Base-by-base conservation (phyloP, 1,140 invertebrate genomes). In the Brachionus angularis region DNA sequence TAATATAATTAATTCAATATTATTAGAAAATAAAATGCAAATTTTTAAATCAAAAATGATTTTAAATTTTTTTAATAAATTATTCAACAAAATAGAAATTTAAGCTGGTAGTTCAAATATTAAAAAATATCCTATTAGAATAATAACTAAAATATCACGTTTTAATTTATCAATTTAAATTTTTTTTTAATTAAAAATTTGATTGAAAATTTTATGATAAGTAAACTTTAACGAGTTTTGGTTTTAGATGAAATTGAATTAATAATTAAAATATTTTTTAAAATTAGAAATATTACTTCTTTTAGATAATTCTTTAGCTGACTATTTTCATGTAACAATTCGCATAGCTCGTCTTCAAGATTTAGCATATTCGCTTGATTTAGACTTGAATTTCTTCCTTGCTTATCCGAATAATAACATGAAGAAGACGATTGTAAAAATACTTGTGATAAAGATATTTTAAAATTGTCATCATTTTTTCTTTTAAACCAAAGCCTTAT, bases 271-370 rank as follows among this genome's bases (percentile, higher is more conserved):
- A n/a, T n/a, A n/a, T n/a, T n/a, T n/a, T n/a, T n/a, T n/a, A 34
- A 18, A 34, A 21, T 1, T 21, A 18, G 8, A 27, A 27, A 8
- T 12, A 18, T 27, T 50, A 67, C 62, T 36, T 67, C 42, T 50
- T 67, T 67, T n/a, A 67, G 29, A 47, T 47, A 67, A n/a, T 46
- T 50, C 29, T 67, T 67, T 14, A 67, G 62, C 33, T 67, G 62
- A 31, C 47, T 67, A 34, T 67, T 67, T 67, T 67, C 62, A 16
- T 67, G 62, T 21, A 67, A 47, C 23, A 67, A 33, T 23, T 67
- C 62, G 29, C 62, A 67, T 29, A 67, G 29, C 29, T 67, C 62
- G 21, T 67, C 42, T 36, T 67, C 62, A 5, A 67, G 31, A 31
- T 27, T 67, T 21, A 50, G 7, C 14, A 47, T 34, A 21, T 50